Base-by-base conservation (phyloP, 2,797 vertebrate genomes). In the Rhynchotus rufescens region DNA sequence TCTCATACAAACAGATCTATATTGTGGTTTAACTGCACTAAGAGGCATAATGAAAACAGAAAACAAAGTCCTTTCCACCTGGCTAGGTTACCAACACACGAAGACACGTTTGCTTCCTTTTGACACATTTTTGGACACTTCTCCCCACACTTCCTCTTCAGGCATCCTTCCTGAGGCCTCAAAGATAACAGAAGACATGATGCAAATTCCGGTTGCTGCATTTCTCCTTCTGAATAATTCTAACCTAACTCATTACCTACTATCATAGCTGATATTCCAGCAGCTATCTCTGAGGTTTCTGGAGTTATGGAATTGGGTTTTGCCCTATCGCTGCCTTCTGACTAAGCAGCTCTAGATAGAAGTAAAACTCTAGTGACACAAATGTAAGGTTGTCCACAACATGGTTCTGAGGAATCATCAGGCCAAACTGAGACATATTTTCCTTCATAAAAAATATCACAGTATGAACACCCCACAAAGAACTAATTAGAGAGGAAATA, bases 401-500 rank as follows among this genome's bases (percentile, higher is more conserved):
- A 26, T 0, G 0, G 62, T 40, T 88, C 59, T 93, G 25, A 49
- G 36, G 36, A 49, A 38, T 81, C 19, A 84, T 68, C 6, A 80
- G 51, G n/a, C 34, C 81, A 64, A 78, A 94, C 15, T 1, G 4
- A 92, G 68, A 45, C 0, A 7, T 26, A 10, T 68, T 84, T 80
- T 62, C 80, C 78, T 80, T 88, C 42, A 25, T 74, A 4, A 32
- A 65, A 79, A 49, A 2, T 59, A 86, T 47, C 74, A 61, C 36
- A 49, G 40, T 45, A 76, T 85, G 32, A 84, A 15, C 47, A 80
- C 28, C 23, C 38, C 30, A 40, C 15, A 57, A 84, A 67, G 67
- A 89, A 65, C 52, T 87, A 80, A 68, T 83, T 82, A 71, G 62
- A 68, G 22, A 81, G 32, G 15, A 90, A 89, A 86, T 15, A 84